Evolutionary conservation across 2,797 vertebrate genomes (phyloP).

Genomic region (Syndactyla subalaris): DNA sequence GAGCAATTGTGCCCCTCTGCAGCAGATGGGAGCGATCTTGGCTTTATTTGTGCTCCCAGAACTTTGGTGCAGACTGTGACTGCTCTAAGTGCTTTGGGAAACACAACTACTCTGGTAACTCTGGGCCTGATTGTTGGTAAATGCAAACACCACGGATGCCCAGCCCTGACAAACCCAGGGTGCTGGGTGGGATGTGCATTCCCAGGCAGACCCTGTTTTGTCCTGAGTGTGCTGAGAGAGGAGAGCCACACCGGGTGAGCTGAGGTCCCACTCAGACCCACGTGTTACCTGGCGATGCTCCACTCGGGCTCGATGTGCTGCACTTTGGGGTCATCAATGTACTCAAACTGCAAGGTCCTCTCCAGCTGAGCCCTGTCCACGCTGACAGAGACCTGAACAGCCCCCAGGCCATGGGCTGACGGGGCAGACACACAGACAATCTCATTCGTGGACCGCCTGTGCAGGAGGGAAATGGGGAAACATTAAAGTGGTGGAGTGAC

Average conservation of each 20-base stretch:
- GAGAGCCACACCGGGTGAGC: not conserved
- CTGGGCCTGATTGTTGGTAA: not conserved
- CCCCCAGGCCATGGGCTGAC: constrained; percentile 86
- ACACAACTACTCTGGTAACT: not conserved
- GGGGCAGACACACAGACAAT: constrained; percentile 93
- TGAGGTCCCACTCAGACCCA: rapidly evolving
- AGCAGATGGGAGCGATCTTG: not conserved
- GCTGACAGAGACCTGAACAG: constrained; percentile 87
- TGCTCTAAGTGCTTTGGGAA: not conserved
- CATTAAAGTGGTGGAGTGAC: rapidly evolving
- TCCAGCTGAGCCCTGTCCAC: constrained; percentile 92
- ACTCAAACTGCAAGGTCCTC: constrained; percentile 89
- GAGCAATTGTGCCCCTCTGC: constrained; percentile 8
- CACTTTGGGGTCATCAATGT: constrained; percentile 95
- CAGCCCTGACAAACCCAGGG: not conserved
- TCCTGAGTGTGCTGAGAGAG: not conserved
- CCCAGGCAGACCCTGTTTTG: not conserved
- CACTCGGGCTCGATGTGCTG: constrained; percentile 94
- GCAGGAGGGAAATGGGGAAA: not conserved
- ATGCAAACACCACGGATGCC: rapidly evolving
- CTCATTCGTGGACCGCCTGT: constrained; percentile 89
- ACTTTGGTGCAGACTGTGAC: not conserved
- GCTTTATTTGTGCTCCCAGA: not conserved
- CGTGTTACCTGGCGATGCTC: constrained; percentile 93
- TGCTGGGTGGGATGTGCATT: not conserved